Percentiles rank a stretch among this genome's conserved stretches.
These are phyloP conservation scores for Crax fasciolata DNA, from an alignment of 2,797 vertebrate genomes.

Conservation along the genomic window DNA sequence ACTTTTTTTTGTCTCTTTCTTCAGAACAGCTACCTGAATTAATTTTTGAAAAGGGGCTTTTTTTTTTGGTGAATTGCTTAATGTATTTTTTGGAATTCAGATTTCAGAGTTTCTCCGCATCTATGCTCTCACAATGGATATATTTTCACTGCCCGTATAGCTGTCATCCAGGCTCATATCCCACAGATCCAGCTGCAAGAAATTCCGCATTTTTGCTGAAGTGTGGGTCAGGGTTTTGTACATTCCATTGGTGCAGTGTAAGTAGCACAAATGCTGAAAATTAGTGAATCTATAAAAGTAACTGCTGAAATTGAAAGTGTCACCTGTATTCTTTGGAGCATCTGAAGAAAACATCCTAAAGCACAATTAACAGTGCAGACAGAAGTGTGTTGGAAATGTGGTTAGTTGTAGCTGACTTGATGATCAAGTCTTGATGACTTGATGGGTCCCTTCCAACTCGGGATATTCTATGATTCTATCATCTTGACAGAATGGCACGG, in stretches of 20 bases:
- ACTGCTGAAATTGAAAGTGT: neutral
- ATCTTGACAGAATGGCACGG: neutral
- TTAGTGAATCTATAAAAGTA: neutral
- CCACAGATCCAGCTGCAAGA: neutral
- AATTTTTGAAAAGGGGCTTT: neutral
- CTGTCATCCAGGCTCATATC: neutral
- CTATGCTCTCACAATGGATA: neutral
- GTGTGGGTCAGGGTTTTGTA: neutral
- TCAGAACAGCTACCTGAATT: conserved; percentile 12
- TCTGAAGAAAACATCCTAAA: neutral
- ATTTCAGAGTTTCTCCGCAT: neutral
- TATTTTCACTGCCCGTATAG: neutral
- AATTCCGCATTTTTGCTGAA: neutral
- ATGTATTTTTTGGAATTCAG: neutral
- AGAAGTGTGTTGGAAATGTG: neutral
- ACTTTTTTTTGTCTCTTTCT: neutral
- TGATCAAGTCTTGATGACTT: too few relatives aligned
- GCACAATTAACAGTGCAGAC: neutral
- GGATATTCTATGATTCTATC: too few relatives aligned
- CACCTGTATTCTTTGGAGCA: neutral
- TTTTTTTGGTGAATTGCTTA: neutral
- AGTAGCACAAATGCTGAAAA: neutral
- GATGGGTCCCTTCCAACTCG: too few relatives aligned
- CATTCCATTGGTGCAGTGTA: neutral
- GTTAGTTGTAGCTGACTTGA: neutral